Base-by-base conservation (phyloP, 2,113 vertebrate genomes). In the Ciconia stormi region DNA sequence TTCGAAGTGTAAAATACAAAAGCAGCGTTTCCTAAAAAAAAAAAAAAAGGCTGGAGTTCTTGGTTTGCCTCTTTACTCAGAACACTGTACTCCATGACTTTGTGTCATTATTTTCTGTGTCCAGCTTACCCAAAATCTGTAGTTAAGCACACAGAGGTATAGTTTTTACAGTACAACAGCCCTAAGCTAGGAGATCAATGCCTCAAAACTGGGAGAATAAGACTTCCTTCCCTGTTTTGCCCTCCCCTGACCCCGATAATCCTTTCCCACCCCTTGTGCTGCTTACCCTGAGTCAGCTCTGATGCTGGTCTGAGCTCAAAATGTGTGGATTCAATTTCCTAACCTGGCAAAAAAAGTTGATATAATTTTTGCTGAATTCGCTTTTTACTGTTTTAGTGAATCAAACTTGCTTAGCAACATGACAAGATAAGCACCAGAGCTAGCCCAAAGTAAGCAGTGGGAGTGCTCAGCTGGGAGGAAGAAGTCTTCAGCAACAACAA, bases 271-370 rank as follows among this genome's bases (percentile, higher is more conserved):
- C 46, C 67, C 62, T 88, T 0, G 11, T 72, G 70, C 87, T 93
- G 91, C 93, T 96, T 96, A 97, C 87, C 93, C 95, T 61, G 53
- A 94, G 87, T 82, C 74, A 96, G 87, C 96, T 93, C 95, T 93
- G 93, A 95, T 95, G 73, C 91, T 96, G 81, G 87, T 85, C 73
- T 95, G 89, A 95, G 84, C 52, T 59, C 70, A 96, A 95, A 97
- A 90, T 77, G 49, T 49, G 74, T 32, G 42, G 78, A 82, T 61
- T 96, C 62, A 93, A 89, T 94, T 97, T 95, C 66, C 93, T 97
- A 95, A 94, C 87, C 74, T 90, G 87, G 87, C 74, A 94, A 94
- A 91, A 84, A 76, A 95, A 93, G 87, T 42, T 36, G 50, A 91
- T 85, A 90, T 50, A 72, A 23, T 90, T 96, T 95, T 94, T 72